Conservation (phyloP, 37 sponge, comb jelly and placozoan genomes). For the Chondrosia reniformis region DNA sequence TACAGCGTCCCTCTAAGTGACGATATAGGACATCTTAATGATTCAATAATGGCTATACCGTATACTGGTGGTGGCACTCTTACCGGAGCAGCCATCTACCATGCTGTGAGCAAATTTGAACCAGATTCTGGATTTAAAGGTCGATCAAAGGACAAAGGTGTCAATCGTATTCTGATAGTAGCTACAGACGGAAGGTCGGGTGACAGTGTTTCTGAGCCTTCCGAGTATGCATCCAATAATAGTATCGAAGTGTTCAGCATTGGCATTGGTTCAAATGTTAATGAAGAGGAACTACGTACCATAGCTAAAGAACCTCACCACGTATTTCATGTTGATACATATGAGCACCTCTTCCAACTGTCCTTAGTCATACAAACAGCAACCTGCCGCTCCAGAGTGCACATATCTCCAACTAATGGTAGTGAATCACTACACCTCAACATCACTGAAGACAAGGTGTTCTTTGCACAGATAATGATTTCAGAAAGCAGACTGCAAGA, state of each 20-base stretch:
- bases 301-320: background rate
- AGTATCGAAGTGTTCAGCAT: slow-evolving; percentile 15
- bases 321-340: background rate
- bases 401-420: background rate
- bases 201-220: background rate
- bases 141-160: background rate
- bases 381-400: no score
- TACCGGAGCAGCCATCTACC: background rate
- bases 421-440: no score
- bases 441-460: background rate
- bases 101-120: background rate
- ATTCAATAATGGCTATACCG: background rate
- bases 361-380: background rate
- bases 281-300: background rate
- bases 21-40: no score
- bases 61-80: background rate
- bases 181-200: slow-evolving; percentile 9
- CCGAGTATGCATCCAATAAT: background rate
- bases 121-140: background rate
- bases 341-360: background rate
- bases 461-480: background rate
- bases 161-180: background rate
- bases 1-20: no score
- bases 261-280: background rate
- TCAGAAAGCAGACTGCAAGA: background rate